Percentiles rank a stretch among this genome's conserved stretches.
phyloP scores from a whole-genome alignment of 2,797 vertebrate genomes.

The Botia kubotai region DNA sequence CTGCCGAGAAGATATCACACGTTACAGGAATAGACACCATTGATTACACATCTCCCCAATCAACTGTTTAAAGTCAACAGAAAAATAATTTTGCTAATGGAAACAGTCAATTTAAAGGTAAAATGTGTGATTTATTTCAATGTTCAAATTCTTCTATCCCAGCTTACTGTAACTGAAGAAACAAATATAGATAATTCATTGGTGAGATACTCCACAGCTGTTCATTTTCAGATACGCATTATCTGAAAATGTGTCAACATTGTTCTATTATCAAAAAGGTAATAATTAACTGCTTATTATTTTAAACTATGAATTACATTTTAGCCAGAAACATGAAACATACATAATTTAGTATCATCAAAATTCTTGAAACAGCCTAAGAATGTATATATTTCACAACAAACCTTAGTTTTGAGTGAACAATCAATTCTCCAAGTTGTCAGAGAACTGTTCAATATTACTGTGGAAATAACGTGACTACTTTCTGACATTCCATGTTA shows the following conservation, averaged over 20 bases:
- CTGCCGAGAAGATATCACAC: conserved; percentile 32
- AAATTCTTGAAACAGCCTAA: no score
- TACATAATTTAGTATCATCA: no score
- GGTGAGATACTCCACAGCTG: no score
- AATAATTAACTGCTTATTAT: no score
- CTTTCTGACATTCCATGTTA: conserved; percentile 1
- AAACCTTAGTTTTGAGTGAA: conserved; percentile 26
- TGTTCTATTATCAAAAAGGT: background rate
- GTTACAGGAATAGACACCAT: conserved; percentile 43
- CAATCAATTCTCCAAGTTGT: conserved; percentile 72
- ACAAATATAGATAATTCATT: conserved; percentile 14
- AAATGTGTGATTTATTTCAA: conserved; percentile 12
- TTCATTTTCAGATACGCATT: no score
- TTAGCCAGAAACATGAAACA: no score
- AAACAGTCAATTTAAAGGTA: conserved; percentile 41
- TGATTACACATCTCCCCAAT: conserved; percentile 38
- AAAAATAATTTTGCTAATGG: conserved; percentile 22
- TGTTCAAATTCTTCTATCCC: background rate
- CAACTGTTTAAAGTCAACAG: conserved; percentile 42
- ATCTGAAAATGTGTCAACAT: conserved; percentile 4
- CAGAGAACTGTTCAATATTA: conserved; percentile 71
- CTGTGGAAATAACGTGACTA: conserved; percentile 63
- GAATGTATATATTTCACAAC: background rate
- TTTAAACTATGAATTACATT: no score
- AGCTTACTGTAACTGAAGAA: background rate